These are phyloP conservation scores for Coccyzus lansbergi DNA, from an alignment of 2,797 vertebrate genomes.

Conservation along the genomic window DNA sequence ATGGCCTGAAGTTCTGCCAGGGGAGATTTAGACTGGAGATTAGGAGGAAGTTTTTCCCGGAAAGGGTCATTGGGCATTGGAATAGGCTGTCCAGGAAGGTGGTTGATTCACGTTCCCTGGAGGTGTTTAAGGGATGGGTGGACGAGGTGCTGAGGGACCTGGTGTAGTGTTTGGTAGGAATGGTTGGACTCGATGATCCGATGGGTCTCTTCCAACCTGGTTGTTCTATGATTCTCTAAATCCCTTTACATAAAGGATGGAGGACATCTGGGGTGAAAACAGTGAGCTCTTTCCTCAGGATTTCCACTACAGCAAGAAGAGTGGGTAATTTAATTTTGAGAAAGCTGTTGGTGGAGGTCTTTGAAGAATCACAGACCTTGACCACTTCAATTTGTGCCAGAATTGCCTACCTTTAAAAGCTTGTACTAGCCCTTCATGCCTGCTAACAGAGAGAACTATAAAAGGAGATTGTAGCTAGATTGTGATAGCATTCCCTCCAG, in stretches of 20 bases:
- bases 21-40: too few species aligned
- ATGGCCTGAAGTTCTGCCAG: too few species aligned
- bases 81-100: too few species aligned
- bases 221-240: too few species aligned
- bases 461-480: slow-evolving; percentile 32
- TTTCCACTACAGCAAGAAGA: slow-evolving; percentile 3
- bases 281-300: slow-evolving; percentile 5
- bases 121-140: too few species aligned
- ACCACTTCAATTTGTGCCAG: slow-evolving; percentile 9
- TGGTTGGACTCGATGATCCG: too few species aligned
- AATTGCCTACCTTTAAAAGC: slow-evolving; percentile 34
- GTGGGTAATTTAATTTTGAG: slow-evolving; percentile 44
- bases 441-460: slow-evolving; percentile 17
- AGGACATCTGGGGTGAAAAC: slow-evolving; percentile 35
- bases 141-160: too few species aligned
- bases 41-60: too few species aligned
- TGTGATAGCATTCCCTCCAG: neutral
- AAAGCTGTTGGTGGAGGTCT: slow-evolving; percentile 30
- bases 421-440: neutral
- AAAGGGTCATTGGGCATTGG: too few species aligned
- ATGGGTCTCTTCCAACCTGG: too few species aligned
- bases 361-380: slow-evolving; percentile 48
- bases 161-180: too few species aligned
- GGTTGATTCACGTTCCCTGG: too few species aligned
- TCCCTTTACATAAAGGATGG: neutral